These are phyloP conservation scores for Nansenia antarctica DNA, from an alignment of 2,113 vertebrate genomes.

Conservation along the genomic window DNA sequence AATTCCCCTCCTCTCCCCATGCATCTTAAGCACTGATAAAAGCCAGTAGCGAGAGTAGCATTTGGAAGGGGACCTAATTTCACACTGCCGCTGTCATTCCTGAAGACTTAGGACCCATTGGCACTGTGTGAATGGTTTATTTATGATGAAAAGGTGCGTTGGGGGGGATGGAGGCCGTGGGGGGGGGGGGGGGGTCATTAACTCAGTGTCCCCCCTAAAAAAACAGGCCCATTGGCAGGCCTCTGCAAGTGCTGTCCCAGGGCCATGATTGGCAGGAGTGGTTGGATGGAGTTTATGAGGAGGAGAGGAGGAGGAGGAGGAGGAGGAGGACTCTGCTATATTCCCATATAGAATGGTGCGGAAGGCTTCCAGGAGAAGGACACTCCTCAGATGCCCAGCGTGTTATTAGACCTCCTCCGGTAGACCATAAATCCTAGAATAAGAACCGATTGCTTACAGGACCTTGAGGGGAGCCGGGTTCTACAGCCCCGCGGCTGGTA, in stretches of 20 bases:
- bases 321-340: no score
- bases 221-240: conserved; percentile 33
- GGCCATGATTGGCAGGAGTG: conserved; percentile 42
- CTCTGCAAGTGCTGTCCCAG: conserved; percentile 20
- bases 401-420: conserved; percentile 64
- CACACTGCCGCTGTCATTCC: conserved; percentile 60
- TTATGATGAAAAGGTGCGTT: no score
- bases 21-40: conserved; percentile 65
- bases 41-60: conserved; percentile 52
- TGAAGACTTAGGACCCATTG: conserved; percentile 65
- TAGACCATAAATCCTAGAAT: conserved; percentile 63
- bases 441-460: conserved; percentile 60
- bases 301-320: no score
- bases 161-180: no score
- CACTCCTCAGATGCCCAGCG: conserved; percentile 67
- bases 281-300: conserved; percentile 61
- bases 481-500: no score
- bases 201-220: conserved; percentile 35
- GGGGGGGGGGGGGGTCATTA: conserved; percentile 42
- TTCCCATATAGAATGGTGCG: conserved; percentile 28
- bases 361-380: conserved; percentile 62
- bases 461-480: conserved; percentile 57
- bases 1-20: conserved; percentile 59
- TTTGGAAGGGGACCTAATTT: conserved; percentile 64
- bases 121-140: conserved; percentile 39